Evolutionary conservation across 30 jellyfish, hydroid and myxozoan genomes (phyloP).

Genomic region (Morbakka virulenta): DNA sequence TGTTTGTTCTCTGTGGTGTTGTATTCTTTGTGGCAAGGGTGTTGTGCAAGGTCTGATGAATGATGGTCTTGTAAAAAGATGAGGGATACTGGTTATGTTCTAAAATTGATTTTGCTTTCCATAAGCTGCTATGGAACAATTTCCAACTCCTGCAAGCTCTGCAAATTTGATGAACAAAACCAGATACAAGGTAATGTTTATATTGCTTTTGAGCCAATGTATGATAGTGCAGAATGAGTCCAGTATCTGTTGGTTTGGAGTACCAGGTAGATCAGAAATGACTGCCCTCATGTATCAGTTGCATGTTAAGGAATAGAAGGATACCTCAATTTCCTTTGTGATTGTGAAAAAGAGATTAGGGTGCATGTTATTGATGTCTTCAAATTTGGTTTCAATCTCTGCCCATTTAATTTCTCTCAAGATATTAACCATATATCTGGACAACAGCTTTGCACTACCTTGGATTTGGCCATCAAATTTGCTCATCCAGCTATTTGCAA

Average conservation of each 20-base stretch:
- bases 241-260: too few relatives aligned
- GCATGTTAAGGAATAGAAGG: constrained; percentile 27
- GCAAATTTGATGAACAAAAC: constrained; percentile 3
- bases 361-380: constrained; percentile 12
- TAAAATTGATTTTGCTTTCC: constrained; percentile 13
- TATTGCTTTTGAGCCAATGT: constrained; percentile 11
- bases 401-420: constrained; percentile 5
- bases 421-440: too few relatives aligned
- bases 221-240: too few relatives aligned
- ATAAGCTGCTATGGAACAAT: constrained; percentile 14
- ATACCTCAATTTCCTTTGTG: background rate
- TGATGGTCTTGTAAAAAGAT: constrained; percentile 9
- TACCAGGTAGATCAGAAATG: constrained; percentile 19
- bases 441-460: constrained; percentile 22
- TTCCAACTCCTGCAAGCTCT: constrained; percentile 19
- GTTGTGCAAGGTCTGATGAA: too few relatives aligned
- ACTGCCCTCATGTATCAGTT: background rate
- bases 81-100: constrained; percentile 30
- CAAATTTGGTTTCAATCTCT: constrained; percentile 12
- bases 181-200: constrained; percentile 27
- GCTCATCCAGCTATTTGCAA: constrained; percentile 37
- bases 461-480: constrained; percentile 17
- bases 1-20: too few relatives aligned
- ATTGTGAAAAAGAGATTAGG: constrained; percentile 36
- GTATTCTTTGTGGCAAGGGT: too few relatives aligned